A percentile compares a stretch with the other conserved stretches of the same genome.
Conservation (phyloP, 2,797 vertebrate species). For the Hypotaenidia philippensis region DNA sequence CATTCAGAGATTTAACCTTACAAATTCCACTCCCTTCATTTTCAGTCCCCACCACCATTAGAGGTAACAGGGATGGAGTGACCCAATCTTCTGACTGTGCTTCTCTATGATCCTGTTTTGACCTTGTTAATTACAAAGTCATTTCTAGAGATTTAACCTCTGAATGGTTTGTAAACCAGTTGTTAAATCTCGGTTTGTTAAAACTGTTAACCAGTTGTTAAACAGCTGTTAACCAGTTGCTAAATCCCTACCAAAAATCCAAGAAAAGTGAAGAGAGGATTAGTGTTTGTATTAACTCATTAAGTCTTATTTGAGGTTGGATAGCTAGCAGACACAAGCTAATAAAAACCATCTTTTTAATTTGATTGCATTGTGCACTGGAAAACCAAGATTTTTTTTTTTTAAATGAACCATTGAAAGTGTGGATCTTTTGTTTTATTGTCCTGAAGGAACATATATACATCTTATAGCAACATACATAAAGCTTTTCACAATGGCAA, state of each 20-base stretch:
- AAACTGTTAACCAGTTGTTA: too few relatives aligned
- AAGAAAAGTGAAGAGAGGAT: background rate
- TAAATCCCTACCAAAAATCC: too few relatives aligned
- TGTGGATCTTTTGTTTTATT: background rate
- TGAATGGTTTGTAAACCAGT: background rate
- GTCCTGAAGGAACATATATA: background rate
- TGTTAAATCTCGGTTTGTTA: background rate
- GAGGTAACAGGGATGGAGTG: background rate
- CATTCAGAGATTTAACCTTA: background rate
- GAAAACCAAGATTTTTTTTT: background rate
- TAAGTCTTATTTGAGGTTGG: background rate
- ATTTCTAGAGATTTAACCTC: background rate
- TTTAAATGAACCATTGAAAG: background rate
- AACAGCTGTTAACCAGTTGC: too few relatives aligned
- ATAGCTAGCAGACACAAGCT: background rate
- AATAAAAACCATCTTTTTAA: background rate
- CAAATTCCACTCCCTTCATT: background rate
- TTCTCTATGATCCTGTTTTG: background rate
- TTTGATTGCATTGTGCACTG: background rate
- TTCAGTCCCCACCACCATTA: background rate
- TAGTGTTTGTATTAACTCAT: background rate
- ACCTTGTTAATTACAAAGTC: background rate
- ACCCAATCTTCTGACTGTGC: background rate
- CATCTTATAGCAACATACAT: background rate
- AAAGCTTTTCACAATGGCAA: background rate